phyloP scores from a whole-genome alignment of 2,113 vertebrate species.

The Urocolius indicus region DNA sequence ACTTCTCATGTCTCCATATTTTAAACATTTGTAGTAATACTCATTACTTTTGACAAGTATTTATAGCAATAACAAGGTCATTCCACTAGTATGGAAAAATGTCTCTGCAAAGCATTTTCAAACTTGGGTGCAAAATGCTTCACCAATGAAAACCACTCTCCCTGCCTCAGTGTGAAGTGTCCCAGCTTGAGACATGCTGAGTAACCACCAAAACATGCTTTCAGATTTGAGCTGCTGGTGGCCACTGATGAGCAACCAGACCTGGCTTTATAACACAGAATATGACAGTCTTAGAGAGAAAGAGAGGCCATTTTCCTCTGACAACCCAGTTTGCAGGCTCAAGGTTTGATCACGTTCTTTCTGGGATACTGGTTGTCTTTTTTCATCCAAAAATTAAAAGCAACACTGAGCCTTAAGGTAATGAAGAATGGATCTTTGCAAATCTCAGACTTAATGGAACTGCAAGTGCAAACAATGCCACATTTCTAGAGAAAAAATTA shows the following conservation, averaged over 20 bases:
- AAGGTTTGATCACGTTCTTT: background rate
- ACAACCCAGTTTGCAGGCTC: background rate
- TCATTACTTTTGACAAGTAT: background rate
- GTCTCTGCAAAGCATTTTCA: background rate
- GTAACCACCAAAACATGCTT: background rate
- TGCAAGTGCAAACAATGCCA: background rate
- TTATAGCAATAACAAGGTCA: background rate
- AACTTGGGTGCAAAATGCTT: background rate
- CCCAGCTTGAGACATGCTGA: background rate
- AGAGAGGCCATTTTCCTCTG: background rate
- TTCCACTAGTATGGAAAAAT: background rate
- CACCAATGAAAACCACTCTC: background rate
- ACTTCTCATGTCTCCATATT: background rate
- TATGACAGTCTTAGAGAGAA: background rate
- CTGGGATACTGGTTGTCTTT: background rate
- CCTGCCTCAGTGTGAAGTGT: background rate
- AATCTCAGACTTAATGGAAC: background rate
- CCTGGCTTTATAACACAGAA: background rate
- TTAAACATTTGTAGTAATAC: background rate
- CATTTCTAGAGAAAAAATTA: background rate
- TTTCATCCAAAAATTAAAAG: background rate
- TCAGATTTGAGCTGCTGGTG: background rate
- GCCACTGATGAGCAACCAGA: background rate
- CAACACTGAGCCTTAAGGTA: background rate
- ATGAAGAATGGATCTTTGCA: background rate